Evolutionary conservation across 2,113 vertebrate genomes (phyloP).

Genomic region (rat (Rattus norvegicus)): DNA sequence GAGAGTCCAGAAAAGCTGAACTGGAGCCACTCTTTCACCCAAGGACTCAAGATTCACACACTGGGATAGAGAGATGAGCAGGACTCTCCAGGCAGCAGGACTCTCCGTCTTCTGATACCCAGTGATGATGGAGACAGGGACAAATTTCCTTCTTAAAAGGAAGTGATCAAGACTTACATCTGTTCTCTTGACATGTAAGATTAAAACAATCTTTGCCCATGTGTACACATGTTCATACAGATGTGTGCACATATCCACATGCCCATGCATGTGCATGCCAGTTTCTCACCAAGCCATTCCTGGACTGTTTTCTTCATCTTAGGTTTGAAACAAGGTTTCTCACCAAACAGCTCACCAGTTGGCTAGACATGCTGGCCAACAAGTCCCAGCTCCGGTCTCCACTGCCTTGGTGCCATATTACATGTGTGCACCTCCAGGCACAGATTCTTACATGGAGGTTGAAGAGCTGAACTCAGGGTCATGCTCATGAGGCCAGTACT

Average conservation of each 20-base stretch:
- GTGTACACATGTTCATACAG: not conserved
- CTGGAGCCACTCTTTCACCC: too few species aligned
- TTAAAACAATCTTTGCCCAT: not conserved
- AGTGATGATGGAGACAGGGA: too few species aligned
- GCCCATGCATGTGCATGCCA: not conserved
- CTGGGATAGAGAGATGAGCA: too few species aligned
- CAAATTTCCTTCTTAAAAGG: conserved; percentile 12
- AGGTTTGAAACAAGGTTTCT: not conserved
- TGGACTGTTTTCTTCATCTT: not conserved
- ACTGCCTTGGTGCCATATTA: not conserved
- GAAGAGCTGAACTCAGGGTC: not conserved
- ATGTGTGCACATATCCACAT: not conserved
- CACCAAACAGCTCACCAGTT: not conserved
- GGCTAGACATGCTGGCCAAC: not conserved
- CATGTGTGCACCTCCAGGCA: not conserved
- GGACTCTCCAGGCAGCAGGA: too few species aligned
- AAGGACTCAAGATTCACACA: too few species aligned
- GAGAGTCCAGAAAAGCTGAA: too few species aligned
- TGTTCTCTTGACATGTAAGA: not conserved
- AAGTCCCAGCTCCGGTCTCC: not conserved
- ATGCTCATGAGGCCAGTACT: not conserved
- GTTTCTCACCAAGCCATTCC: not conserved
- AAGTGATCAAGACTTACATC: conserved; percentile 46
- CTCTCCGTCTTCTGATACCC: too few species aligned
- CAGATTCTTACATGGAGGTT: not conserved